phyloP scores from a whole-genome alignment of 2,797 vertebrate genomes.

The Bradypus variegatus region DNA sequence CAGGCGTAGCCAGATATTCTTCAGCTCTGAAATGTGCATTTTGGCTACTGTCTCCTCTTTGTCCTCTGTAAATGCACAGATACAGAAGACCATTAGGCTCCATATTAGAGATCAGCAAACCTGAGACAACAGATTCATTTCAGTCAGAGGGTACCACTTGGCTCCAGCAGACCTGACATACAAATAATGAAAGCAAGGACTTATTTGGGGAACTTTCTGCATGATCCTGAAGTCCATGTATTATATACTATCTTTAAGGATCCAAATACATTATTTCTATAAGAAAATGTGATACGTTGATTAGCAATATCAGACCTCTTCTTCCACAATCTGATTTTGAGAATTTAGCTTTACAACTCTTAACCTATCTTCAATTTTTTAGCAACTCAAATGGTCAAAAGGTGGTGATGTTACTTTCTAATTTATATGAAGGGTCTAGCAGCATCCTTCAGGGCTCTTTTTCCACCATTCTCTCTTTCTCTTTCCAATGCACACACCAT shows the following conservation, averaged over 20 bases:
- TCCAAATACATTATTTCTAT: background rate
- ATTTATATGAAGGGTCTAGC: background rate
- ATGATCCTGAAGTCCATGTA: background rate
- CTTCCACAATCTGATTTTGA: background rate
- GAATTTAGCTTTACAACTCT: background rate
- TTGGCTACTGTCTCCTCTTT: slow-evolving; percentile 90
- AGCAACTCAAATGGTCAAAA: background rate
- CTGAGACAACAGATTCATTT: background rate
- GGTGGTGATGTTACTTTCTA: background rate
- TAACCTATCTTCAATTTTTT: background rate
- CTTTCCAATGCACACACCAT: slow-evolving; percentile 74
- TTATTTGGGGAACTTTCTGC: background rate
- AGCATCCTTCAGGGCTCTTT: background rate
- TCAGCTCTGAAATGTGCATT: slow-evolving; percentile 88
- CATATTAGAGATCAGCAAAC: accelerated
- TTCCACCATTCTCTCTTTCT: background rate
- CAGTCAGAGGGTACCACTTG: background rate
- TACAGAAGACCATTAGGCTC: background rate
- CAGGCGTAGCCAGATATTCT: slow-evolving; percentile 81
- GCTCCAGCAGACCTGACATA: background rate
- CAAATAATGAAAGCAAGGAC: background rate
- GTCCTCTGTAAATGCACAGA: slow-evolving; percentile 80
- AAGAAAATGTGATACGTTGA: background rate
- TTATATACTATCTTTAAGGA: background rate
- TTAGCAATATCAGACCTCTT: background rate